Evolutionary conservation across 2,888 invertebrate species (phyloP), one percentile per base, ranked within the genome.

Genomic region (Dryococelus australis): DNA sequence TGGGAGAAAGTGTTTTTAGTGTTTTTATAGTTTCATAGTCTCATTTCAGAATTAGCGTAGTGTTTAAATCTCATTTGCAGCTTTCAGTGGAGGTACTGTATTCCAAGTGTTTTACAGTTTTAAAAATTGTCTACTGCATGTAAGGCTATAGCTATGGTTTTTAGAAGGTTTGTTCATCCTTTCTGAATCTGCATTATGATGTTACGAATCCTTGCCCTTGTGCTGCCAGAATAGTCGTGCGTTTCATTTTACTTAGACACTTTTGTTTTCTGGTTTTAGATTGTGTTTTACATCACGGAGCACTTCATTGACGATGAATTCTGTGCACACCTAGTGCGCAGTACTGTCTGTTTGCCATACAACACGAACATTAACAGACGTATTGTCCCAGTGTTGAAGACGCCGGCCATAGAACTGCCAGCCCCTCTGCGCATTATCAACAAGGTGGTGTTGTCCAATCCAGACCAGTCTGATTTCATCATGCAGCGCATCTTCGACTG

Each of bases 221-320:
- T 35, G 35, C 35, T 35, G 1, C 35, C 4, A n/a, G n/a, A n/a
- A n/a, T n/a, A n/a, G n/a, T n/a, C n/a, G n/a, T n/a, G n/a, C n/a
- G n/a, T n/a, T n/a, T n/a, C n/a, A n/a, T 47, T 47, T 47, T 47
- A 47, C 16, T 47, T 47, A 10, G 80, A n/a, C 28, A 35, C 9
- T 83, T 35, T 20, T 27, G 5, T 43, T 28, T 83, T 4, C 43
- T 83, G 16, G 13, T 4, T 26, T 26, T 16, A 83, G 83, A n/a
- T 83, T 20, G 35, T 83, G 83, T 83, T 83, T 8, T 83, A 83
- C 83, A 83, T 83, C 28, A 83, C 83, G 20, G 83, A 83, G 28
- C 28, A 83, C 35, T 83, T 83, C n/a, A 8, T 83, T 24, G 83
- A 13, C 13, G 83, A 83, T n/a, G 83, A 28, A 27, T 83, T 83